A percentile compares a stretch with the other conserved stretches of the same genome.
phyloP scores from a whole-genome alignment of 1,140 invertebrate species.

The Chironomus striatipennis region DNA sequence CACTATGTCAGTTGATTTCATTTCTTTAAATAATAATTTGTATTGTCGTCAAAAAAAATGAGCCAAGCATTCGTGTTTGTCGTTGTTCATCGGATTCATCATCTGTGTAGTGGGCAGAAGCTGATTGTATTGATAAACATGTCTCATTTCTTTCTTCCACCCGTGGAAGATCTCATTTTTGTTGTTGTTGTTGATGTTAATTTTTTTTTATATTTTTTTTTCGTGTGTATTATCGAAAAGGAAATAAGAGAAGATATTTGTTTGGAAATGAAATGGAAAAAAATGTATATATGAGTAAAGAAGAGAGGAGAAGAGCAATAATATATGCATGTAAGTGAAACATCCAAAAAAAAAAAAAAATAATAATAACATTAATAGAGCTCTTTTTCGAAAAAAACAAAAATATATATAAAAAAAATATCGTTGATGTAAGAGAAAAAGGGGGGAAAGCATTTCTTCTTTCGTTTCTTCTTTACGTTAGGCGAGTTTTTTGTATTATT shows the following conservation, averaged over 20 bases:
- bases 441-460: slow-evolving; percentile 16
- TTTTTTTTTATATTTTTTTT: slow-evolving; percentile 18
- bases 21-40: neutral
- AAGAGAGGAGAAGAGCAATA: neutral
- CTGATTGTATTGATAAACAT: slow-evolving; percentile 10
- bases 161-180: neutral
- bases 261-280: neutral
- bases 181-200: neutral
- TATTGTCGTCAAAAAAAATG: neutral
- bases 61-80: neutral
- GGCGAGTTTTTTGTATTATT: slow-evolving; percentile 10
- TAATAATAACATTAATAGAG: slow-evolving; percentile 19
- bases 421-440: neutral
- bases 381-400: neutral
- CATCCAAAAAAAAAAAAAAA: slow-evolving; percentile 14
- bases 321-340: slow-evolving; percentile 21
- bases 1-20: neutral
- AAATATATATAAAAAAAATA: neutral
- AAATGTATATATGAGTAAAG: neutral
- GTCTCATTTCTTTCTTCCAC: slow-evolving; percentile 3
- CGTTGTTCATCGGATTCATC: neutral
- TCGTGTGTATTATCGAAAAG: neutral
- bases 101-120: neutral
- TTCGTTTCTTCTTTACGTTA: neutral
- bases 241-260: neutral